Conservation (phyloP, 1,140 invertebrate genomes). For the Zaprionus inermis region DNA sequence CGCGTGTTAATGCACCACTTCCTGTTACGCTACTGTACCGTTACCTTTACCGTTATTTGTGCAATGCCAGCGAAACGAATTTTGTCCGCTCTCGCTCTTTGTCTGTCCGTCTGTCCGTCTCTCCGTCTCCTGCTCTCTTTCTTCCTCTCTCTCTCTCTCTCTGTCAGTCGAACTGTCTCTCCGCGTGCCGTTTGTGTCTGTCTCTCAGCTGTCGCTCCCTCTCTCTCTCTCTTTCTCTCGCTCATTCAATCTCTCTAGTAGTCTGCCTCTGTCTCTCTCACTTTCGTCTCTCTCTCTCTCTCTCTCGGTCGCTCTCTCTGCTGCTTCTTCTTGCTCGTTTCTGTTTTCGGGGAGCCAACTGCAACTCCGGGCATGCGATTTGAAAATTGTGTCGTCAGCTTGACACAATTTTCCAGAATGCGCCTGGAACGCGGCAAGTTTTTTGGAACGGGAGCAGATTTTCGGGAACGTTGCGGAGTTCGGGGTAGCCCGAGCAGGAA, state of each 20-base stretch:
- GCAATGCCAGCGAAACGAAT: conserved; percentile 65
- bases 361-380: conserved; percentile 77
- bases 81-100: conserved; percentile 22
- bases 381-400: conserved; percentile 80
- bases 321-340: conserved; percentile 15
- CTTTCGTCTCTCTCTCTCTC: conserved; percentile 9
- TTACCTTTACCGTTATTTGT: conserved; percentile 64
- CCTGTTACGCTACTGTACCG: conserved; percentile 82
- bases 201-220: conserved; percentile 33
- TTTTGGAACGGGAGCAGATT: conserved; percentile 52
- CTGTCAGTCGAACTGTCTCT: conserved; percentile 12
- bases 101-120: background rate
- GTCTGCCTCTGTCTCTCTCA: background rate
- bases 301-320: conserved; percentile 18
- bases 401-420: conserved; percentile 84
- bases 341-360: conserved; percentile 44
- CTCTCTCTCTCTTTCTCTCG: conserved; percentile 34
- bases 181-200: conserved; percentile 14
- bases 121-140: background rate
- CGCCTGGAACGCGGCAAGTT: conserved; percentile 68
- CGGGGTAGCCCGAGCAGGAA: background rate
- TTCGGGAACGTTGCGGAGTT: conserved; percentile 54
- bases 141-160: conserved; percentile 16
- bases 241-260: conserved; percentile 5
- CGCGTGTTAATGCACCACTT: conserved; percentile 83